Conservation (phyloP, 1,140 invertebrate species). For the Nylanderia fulva region DNA sequence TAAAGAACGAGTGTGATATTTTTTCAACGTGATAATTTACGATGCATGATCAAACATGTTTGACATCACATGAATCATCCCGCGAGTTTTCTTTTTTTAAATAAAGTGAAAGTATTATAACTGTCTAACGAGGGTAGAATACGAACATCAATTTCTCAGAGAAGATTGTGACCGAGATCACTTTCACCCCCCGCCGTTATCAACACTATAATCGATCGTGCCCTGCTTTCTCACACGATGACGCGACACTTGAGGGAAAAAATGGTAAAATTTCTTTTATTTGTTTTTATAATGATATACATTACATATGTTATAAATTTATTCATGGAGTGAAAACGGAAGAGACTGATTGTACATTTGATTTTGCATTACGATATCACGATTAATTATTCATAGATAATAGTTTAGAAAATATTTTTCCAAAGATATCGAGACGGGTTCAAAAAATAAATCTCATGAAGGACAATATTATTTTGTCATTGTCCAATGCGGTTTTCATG, state of each 20-base stretch:
- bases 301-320: neutral
- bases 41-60: too few relatives aligned
- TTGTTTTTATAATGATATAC: neutral
- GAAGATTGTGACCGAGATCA: conserved; percentile 60
- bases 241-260: too few relatives aligned
- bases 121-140: conserved; percentile 48
- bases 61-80: neutral
- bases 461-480: too few relatives aligned
- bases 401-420: neutral
- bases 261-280: neutral
- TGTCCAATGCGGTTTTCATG: too few relatives aligned
- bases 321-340: too few relatives aligned
- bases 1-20: too few relatives aligned
- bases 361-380: neutral
- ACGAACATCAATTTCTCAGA: conserved; percentile 61
- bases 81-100: conserved; percentile 35
- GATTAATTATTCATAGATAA: neutral
- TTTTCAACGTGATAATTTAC: too few relatives aligned
- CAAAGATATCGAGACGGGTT: too few relatives aligned
- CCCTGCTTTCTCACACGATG: conserved; percentile 48
- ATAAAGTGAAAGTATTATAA: conserved; percentile 60
- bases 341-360: neutral
- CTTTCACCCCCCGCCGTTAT: conserved; percentile 54
- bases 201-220: conserved; percentile 46
- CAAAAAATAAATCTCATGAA: neutral